Evolutionary conservation across 2,113 vertebrate genomes (phyloP), one percentile per base, ranked within the genome.

Genomic region (Ceyx melanurus): DNA sequence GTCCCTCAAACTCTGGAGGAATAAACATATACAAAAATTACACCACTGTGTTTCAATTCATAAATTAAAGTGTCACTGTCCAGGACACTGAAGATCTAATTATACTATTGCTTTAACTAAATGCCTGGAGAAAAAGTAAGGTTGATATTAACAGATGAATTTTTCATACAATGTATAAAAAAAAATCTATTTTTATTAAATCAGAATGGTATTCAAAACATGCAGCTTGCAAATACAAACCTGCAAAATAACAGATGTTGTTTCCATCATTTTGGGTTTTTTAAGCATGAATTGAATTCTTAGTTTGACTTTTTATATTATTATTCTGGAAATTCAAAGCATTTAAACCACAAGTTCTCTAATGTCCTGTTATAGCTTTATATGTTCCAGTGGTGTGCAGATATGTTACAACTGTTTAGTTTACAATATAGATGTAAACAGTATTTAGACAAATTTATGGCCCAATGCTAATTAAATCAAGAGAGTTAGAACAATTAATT

Each of bases 261-360:
- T 91, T 93, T 91, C 28, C 25, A 57, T 77, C 62, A 91, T 92
- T 95, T 94, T 21, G 9, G 22, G 2, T 20, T 40, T 87, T 91
- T 89, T 93, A 78, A 92, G 29, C 54, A 75, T 60, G 4, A 85
- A 92, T 57, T 80, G 11, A 85, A 75, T 61, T 65, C 54, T 79
- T 89, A 83, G 81, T 94, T 95, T 88, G 20, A 40, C 13, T 92
- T 93, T 68, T 93, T 56, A 62, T 68, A 51, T 51, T 65, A 88
- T 92, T 76, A 77, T 73, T 70, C 19, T 86, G 65, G 11, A 83
- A 95, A 62, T 57, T 79, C 70, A 82, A 92, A 87, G 31, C 11
- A 90, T 86, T 93, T 89, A 65, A 90, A 76, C 43, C 60, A 70
- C 12, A 72, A 43, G 62, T 92, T 66, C 93, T 82, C 62, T 85